Percentiles rank a stretch among this genome's conserved stretches.
These are phyloP conservation scores for Scaptomyza tumidula DNA, from an alignment of 2,888 invertebrate genomes.

Conservation along the genomic window DNA sequence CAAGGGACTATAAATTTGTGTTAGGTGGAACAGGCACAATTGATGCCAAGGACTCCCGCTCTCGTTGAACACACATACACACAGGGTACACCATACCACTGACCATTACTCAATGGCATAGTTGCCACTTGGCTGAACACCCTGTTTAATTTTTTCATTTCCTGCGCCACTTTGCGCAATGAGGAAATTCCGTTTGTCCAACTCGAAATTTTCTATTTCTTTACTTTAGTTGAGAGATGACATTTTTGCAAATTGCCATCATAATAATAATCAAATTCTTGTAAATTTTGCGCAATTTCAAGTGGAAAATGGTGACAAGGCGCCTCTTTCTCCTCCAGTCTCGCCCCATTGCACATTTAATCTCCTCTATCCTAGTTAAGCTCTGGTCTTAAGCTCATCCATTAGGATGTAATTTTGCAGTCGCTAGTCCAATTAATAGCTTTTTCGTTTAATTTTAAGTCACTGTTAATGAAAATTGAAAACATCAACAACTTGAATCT, in stretches of 20 bases:
- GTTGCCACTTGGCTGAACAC: slow-evolving; percentile 35
- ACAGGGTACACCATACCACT: slow-evolving; percentile 30
- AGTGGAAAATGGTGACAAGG: slow-evolving; percentile 69
- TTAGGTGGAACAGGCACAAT: slow-evolving; percentile 59
- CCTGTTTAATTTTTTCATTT: slow-evolving; percentile 48
- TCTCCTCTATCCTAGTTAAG: not conserved
- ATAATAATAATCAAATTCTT: slow-evolving; percentile 80
- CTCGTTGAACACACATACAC: not conserved
- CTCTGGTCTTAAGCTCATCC: slow-evolving; percentile 16
- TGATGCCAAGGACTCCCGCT: slow-evolving; percentile 71
- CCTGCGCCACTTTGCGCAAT: slow-evolving; percentile 71
- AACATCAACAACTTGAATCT: slow-evolving; percentile 49
- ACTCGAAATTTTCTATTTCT: slow-evolving; percentile 49
- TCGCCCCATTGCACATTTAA: not conserved
- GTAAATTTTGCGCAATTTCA: slow-evolving; percentile 78
- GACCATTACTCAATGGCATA: slow-evolving; percentile 5
- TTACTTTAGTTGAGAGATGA: slow-evolving; percentile 64
- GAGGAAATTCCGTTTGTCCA: slow-evolving; percentile 74
- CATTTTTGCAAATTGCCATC: slow-evolving; percentile 79
- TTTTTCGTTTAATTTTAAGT: slow-evolving; percentile 65
- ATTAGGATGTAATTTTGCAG: slow-evolving; percentile 25
- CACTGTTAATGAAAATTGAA: slow-evolving; percentile 66
- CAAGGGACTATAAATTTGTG: slow-evolving; percentile 51
- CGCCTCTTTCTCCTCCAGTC: not conserved
- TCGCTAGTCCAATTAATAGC: slow-evolving; percentile 66